These are phyloP conservation scores for Leptopilina clavipes DNA, from an alignment of 1,140 invertebrate genomes.

Conservation along the genomic window DNA sequence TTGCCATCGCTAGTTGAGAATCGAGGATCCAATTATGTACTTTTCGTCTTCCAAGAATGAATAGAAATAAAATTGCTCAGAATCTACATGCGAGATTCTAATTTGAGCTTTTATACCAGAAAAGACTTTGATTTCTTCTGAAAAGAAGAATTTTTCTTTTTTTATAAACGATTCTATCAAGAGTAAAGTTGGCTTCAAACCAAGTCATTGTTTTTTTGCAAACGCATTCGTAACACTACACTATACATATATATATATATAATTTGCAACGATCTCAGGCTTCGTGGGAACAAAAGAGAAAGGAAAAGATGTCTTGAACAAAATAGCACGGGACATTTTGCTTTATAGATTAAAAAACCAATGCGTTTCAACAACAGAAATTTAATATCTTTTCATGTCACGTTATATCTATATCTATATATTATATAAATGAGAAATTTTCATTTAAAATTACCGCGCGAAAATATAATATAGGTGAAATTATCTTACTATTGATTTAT, in stretches of 20 bases:
- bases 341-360: neutral
- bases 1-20: neutral
- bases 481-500: no score
- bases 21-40: slow-evolving; percentile 12
- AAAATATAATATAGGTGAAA: no score
- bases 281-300: slow-evolving; percentile 31
- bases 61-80: neutral
- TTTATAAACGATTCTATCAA: no score
- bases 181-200: neutral
- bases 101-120: no score
- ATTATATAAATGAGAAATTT: no score
- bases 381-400: neutral
- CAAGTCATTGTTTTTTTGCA: slow-evolving; percentile 22
- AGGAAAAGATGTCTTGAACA: slow-evolving; percentile 5
- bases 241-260: neutral
- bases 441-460: no score
- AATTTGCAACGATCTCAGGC: neutral
- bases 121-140: neutral
- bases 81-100: no score
- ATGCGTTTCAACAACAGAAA: neutral
- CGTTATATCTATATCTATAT: no score
- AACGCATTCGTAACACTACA: slow-evolving; percentile 1
- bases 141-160: no score
- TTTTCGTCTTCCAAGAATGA: neutral
- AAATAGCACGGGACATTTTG: neutral